Evolutionary conservation across 2,888 invertebrate genomes (phyloP), one percentile per base, ranked within the genome.

Genomic region (Lasioglossum calceatum): DNA sequence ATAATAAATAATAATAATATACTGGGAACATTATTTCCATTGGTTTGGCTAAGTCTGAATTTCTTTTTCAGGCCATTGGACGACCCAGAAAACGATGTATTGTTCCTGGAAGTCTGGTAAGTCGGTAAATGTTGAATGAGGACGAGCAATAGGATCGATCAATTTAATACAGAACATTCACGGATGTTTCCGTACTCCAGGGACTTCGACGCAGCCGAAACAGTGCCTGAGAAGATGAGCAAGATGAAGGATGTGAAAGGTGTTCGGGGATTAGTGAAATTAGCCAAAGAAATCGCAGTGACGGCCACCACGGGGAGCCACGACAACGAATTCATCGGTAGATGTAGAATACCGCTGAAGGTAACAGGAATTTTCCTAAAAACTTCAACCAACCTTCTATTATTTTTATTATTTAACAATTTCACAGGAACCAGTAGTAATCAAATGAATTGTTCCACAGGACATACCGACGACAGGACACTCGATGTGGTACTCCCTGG

Each of bases 271-370:
- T 96, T 98, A 32, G 96, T 98, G 50, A 98, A 98, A 95, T 95
- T 98, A 58, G 97, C 98, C 96, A 98, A 98, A 94, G 98, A 98
- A 95, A 98, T 98, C 83, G 98, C 98, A 0, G 97, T 99, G 27
- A 99, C 99, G 0, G 99, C 99, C 72, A 98, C 99, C 0, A 98
- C 98, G 0, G 98, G 99, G 88, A 98, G 97, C 96, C 98, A 97
- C 95, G 98, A 99, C 91, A 99, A 99, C 94, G 99, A 99, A 95
- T 97, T 99, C 82, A 98, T 99, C 85, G 99, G 99, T 1, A 97
- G 97, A 85, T 97, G 98, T 71, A 97, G 97, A 94, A 97, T 99
- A 93, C 97, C 98, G 23, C 96, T 99, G 7, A 98, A 98, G 96
- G 98, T 98, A 96, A 72, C 50, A 8, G 0, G 0, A 14, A 4